These are phyloP conservation scores for Nephila pilipes DNA, from an alignment of 1,140 invertebrate species.

Conservation along the genomic window DNA sequence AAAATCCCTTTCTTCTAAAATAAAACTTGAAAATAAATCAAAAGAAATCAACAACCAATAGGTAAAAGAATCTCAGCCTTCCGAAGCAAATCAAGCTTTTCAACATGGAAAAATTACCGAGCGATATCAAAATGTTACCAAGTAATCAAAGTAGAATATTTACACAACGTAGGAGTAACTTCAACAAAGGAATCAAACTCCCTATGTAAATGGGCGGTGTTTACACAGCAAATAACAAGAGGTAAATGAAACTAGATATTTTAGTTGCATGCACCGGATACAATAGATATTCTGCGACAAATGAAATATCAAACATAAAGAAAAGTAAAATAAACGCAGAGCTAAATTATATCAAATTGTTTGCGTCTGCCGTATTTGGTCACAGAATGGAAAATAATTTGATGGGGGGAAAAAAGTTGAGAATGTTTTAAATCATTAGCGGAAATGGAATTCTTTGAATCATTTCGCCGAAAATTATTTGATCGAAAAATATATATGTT, in stretches of 20 bases:
- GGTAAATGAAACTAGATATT: background rate
- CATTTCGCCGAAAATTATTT: no score
- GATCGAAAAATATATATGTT: no score
- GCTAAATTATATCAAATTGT: background rate
- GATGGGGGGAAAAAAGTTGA: no score
- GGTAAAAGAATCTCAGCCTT: no score
- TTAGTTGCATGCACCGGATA: background rate
- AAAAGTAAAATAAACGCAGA: background rate
- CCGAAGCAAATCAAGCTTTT: no score
- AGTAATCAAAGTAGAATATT: background rate
- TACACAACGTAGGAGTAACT: background rate
- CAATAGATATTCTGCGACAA: slow-evolving; percentile 3
- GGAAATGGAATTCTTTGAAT: no score
- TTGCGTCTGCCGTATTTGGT: background rate
- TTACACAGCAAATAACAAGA: background rate
- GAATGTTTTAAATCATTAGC: no score
- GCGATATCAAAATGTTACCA: no score
- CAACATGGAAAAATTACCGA: no score
- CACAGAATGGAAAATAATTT: background rate
- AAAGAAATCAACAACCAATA: no score
- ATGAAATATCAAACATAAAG: background rate
- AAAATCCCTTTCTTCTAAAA: no score
- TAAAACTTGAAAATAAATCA: no score
- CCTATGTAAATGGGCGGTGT: background rate
- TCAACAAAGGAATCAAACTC: background rate